Evolutionary conservation across 92 coral and sea anemone species (phyloP), one percentile per base, ranked within the genome.

Genomic region (Palythoa grandiflora): DNA sequence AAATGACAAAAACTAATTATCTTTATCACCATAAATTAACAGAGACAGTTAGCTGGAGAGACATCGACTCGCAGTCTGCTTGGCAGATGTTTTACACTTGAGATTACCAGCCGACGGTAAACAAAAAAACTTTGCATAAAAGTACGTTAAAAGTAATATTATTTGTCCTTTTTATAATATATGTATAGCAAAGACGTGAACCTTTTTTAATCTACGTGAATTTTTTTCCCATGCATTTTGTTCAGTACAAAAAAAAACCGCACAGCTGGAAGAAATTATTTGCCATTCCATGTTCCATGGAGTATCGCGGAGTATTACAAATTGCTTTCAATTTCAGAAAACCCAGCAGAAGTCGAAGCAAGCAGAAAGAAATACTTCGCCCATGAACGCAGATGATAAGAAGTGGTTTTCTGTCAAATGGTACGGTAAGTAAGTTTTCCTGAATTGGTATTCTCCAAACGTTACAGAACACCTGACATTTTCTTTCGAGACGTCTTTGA

Each of bases 321-420:
- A 16, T 63, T n/a, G 15, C 19, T 28, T 57, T 39, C 35, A 14
- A 8, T 63, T 80, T 39, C 57, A 80, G 85, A 37, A 13, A 39
- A 11, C n/a, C 11, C 10, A 78, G 1, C 7, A 21, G n/a, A 76
- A 52, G 1, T 76, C 80, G 63, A 52, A 38, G 20, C 6, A 60
- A 39, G 20, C 54, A 44, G 36, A 20, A 6, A n/a, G 36, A 20
- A 6, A n/a, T n/a, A 63, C n/a, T 47, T 65, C 60, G 68, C 85
- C 61, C 39, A 61, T 80, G 74, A 80, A 48, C 44, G 73, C 85
- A 63, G 73, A 80, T 80, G 85, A 72, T 60, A 80, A 80, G 39
- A 48, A 61, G 55, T 80, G 38, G 19, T 76, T 52, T 76, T 76
- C 44, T 63, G 3, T 80, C 73, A 80, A 80, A 80, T 80, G 74